Base-by-base conservation (phyloP, 1,140 invertebrate species). In the Drosophila tropicalis region DNA sequence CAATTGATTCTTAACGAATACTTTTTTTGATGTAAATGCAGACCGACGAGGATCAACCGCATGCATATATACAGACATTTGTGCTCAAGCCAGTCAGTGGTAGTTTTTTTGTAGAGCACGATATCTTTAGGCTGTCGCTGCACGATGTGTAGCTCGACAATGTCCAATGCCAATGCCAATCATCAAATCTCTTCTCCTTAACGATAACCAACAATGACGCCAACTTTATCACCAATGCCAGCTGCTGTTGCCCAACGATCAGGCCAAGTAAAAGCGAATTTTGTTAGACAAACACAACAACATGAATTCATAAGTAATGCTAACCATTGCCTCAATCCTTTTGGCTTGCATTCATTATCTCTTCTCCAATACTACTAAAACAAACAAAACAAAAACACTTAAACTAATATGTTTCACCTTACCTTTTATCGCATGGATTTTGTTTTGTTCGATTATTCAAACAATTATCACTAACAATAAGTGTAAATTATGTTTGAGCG, bases 31-130 rank as follows among this genome's bases (percentile, higher is more conserved):
- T 68, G 32, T 12, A 61, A 62, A 72, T 72, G 70, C 73, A 87
- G 97, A 98, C 97, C 85, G 97, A 98, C 93, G 96, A 98, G 89
- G 97, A 98, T 94, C 96, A 95, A 87, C 96, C 97, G 75, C 97
- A 98, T 93, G 96, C 96, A 79, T 98, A 97, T 94, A 95, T 95
- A 91, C 97, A 98, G 94, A 96, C 96, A 79, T 98, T 98, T 95
- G 95, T 98, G 70, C 93, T 98, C 93, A 98, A 97, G 94, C 96
- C 96, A 76, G 95, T 96, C 87, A 95, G 94, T 92, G 96, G 94
- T 87, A 96, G 95, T 92, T 98, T 97, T 94, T 98, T 96, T 94
- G 95, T 98, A 85, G 96, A 97, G 93, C 97, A 98, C 93, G 97
- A 98, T 93, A 95, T 97, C 91, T 98, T 98, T 94, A 94, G 97